Evolutionary conservation across 2,888 invertebrate genomes (phyloP).

Genomic region (Troilus luridus): DNA sequence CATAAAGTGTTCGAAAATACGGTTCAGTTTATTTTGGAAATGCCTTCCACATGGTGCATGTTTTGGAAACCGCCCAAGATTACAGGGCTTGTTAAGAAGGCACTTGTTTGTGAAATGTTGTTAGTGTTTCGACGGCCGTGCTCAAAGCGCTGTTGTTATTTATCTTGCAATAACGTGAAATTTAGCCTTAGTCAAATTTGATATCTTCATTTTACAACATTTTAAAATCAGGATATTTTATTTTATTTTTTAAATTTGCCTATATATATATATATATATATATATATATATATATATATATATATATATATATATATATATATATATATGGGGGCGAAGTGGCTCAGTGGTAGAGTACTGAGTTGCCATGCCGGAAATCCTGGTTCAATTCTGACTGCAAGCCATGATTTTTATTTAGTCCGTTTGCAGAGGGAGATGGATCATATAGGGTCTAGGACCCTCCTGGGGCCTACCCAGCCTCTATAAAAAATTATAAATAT

Average conservation of each 20-base stretch:
- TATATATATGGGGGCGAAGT: no score
- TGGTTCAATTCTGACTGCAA: no score
- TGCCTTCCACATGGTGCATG: neutral
- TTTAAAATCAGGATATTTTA: neutral
- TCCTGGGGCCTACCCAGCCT: no score
- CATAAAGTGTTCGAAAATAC: conserved; percentile 6
- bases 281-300: no score
- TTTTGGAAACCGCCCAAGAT: neutral
- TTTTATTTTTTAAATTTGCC: neutral
- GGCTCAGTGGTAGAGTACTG: no score
- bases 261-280: no score
- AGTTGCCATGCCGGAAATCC: no score
- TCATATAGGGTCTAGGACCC: no score
- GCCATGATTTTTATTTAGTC: no score
- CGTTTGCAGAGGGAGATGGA: no score
- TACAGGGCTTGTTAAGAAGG: neutral
- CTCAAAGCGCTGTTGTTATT: neutral
- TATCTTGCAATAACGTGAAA: neutral
- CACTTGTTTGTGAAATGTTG: neutral
- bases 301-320: no score
- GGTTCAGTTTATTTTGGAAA: neutral
- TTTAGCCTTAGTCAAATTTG: neutral
- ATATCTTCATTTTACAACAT: neutral
- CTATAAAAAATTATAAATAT: no score
- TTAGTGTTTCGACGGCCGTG: neutral